phyloP scores from a whole-genome alignment of 2,113 vertebrate species.

The Isichthys henryi region DNA sequence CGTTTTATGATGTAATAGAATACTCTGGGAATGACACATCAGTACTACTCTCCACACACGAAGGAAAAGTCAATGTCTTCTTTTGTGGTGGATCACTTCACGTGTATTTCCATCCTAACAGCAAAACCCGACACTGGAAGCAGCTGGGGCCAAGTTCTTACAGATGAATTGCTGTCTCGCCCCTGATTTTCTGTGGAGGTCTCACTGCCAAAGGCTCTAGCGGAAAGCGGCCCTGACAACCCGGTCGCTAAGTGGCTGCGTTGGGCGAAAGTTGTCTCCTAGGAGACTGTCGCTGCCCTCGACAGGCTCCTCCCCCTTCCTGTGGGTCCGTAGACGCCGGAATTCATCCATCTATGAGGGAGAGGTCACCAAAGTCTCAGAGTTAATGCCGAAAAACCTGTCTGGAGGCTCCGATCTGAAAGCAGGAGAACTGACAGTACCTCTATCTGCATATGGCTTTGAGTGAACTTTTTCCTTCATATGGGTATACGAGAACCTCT shows the following conservation, averaged over 20 bases:
- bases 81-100: not conserved
- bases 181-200: not conserved
- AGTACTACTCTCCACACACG: not conserved
- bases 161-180: not conserved
- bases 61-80: not conserved
- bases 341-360: constrained; percentile 86
- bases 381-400: not conserved
- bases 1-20: not conserved
- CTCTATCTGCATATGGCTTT: not conserved
- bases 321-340: constrained; percentile 80
- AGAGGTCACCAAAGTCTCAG: not conserved
- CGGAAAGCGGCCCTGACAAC: constrained; percentile 86
- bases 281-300: constrained; percentile 88
- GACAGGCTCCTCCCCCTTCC: constrained; percentile 84
- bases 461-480: not conserved
- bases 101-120: not conserved
- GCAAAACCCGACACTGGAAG: not conserved
- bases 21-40: not conserved
- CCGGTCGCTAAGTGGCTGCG: constrained; percentile 91
- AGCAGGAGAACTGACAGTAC: not conserved
- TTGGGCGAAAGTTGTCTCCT: constrained; percentile 95
- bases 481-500: not conserved
- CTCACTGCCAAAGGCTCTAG: constrained; percentile 47
- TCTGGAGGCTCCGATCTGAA: not conserved
- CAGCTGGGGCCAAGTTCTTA: not conserved